phyloP scores from a whole-genome alignment of 2,797 vertebrate genomes.

The Periparus ater region DNA sequence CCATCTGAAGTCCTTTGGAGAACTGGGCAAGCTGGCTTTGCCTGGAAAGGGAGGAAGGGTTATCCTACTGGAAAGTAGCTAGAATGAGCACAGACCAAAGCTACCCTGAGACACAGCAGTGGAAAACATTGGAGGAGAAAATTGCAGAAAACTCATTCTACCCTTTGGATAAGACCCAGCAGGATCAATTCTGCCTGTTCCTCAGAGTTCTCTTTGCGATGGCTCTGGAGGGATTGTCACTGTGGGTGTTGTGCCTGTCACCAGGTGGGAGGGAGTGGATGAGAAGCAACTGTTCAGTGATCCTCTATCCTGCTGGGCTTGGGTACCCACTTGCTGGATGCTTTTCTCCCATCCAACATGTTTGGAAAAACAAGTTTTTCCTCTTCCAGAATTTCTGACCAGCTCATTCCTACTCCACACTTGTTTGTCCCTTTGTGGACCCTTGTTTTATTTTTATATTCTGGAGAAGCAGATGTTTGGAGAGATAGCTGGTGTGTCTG shows the following conservation, averaged over 20 bases:
- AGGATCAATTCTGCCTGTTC: neutral
- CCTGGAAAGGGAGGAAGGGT: neutral
- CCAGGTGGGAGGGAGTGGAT: neutral
- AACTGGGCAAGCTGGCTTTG: neutral
- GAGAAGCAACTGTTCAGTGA: neutral
- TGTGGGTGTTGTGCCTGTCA: neutral
- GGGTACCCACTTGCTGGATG: neutral
- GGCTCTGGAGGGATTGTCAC: neutral
- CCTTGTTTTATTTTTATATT: neutral
- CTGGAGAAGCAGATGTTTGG: neutral
- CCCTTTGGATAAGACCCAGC: neutral
- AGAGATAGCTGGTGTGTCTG: neutral
- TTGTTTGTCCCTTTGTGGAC: neutral
- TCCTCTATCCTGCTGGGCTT: neutral
- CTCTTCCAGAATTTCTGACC: neutral
- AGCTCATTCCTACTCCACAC: neutral
- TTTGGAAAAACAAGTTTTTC: neutral
- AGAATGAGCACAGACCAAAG: neutral
- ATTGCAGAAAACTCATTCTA: neutral
- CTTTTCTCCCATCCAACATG: neutral
- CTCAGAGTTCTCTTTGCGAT: neutral
- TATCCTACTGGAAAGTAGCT: neutral
- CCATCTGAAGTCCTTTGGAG: neutral
- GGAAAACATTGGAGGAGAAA: neutral
- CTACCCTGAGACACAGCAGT: neutral